phyloP scores from a whole-genome alignment of 92 coral and sea anemone species.

The Virgularia gustaviana region DNA sequence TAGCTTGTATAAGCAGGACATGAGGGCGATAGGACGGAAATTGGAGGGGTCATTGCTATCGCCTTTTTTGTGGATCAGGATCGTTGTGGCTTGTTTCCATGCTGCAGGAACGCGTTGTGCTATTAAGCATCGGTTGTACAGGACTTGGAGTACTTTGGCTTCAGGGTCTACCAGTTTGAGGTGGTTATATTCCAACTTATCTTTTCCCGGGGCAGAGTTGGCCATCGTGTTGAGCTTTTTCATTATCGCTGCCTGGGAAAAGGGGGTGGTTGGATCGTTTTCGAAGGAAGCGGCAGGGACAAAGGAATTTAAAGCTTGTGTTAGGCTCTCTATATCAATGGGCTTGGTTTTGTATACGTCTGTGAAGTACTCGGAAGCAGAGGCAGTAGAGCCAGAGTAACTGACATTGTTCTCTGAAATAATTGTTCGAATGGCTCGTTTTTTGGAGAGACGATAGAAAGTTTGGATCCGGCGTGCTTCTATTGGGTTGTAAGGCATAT shows the following conservation, averaged over 20 bases:
- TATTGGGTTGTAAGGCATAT: neutral
- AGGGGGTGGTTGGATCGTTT: neutral
- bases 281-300: neutral
- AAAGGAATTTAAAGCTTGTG: neutral
- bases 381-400: neutral
- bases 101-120: neutral
- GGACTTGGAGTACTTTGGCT: neutral
- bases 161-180: neutral
- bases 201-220: constrained; percentile 17
- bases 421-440: constrained; percentile 10
- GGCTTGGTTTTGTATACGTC: neutral
- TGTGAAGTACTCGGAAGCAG: neutral
- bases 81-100: constrained; percentile 1
- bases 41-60: neutral
- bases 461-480: neutral
- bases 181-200: neutral
- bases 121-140: neutral
- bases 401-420: neutral
- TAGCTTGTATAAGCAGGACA: constrained; percentile 18
- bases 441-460: constrained; percentile 1
- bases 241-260: too few relatives aligned
- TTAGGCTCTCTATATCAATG: neutral
- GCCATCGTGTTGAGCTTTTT: too few relatives aligned
- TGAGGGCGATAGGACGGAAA: constrained; percentile 12
- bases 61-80: constrained; percentile 21